Conservation (phyloP, 2,888 invertebrate genomes). For the Diaphora mendica region DNA sequence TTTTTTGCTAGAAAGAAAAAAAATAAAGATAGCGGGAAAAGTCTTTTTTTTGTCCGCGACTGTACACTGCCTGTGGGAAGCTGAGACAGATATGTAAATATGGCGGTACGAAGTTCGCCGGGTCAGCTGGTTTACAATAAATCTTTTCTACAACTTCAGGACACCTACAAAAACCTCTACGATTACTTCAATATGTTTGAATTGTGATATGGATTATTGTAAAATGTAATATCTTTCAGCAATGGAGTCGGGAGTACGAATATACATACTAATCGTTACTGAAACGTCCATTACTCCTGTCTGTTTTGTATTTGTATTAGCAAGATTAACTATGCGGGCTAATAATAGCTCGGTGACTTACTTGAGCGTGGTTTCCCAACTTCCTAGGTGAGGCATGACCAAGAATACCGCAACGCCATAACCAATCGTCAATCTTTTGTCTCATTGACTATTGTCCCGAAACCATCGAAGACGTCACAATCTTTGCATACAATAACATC, state of each 20-base stretch:
- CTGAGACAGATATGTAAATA: too few species aligned
- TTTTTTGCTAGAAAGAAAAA: too few species aligned
- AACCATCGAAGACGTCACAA: constrained; percentile 48
- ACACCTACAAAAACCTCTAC: too few species aligned
- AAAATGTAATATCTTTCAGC: neutral
- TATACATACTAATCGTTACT: neutral
- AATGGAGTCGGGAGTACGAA: neutral
- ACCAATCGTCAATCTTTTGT: constrained; percentile 52
- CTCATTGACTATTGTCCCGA: constrained; percentile 61
- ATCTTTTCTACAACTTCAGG: neutral
- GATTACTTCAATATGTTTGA: neutral
- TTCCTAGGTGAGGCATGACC: constrained; percentile 47
- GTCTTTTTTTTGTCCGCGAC: too few species aligned
- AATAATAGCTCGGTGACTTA: constrained; percentile 27
- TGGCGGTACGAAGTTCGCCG: too few species aligned
- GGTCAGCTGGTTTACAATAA: neutral
- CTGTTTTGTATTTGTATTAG: too few species aligned
- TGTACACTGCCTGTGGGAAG: too few species aligned
- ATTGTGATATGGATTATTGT: neutral
- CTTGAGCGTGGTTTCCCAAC: constrained; percentile 37
- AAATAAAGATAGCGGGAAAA: too few species aligned
- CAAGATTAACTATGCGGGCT: too few species aligned
- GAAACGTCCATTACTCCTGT: neutral
- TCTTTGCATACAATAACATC: constrained; percentile 61
- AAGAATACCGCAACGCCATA: constrained; percentile 50